A percentile compares a stretch with the other conserved stretches of the same genome.
These are phyloP conservation scores for Alosa alosa DNA, from an alignment of 2,113 vertebrate genomes.

Conservation along the genomic window DNA sequence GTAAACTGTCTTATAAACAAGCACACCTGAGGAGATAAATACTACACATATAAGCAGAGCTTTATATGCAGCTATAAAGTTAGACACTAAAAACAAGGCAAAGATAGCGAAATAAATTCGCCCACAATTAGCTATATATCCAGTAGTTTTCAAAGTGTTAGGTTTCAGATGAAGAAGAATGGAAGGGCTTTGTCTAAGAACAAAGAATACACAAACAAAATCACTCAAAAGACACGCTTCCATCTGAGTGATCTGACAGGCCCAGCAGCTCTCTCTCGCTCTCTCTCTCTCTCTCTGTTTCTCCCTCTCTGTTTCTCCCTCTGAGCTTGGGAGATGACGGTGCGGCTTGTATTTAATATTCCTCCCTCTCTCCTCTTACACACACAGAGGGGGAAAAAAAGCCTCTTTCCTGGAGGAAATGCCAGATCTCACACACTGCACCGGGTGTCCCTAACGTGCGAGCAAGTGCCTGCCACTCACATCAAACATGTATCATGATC, in stretches of 20 bases:
- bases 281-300: neutral
- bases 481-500: slow-evolving; percentile 7
- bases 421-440: neutral
- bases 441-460: neutral
- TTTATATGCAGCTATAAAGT: neutral
- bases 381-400: neutral
- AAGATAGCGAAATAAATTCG: neutral
- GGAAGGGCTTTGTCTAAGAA: neutral
- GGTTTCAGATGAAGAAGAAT: neutral
- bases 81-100: neutral
- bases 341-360: neutral
- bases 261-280: neutral
- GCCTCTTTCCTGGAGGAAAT: slow-evolving; percentile 10
- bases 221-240: neutral
- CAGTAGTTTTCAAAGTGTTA: neutral
- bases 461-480: neutral
- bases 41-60: neutral
- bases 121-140: neutral
- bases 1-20: slow-evolving; percentile 3
- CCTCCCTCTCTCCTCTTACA: neutral
- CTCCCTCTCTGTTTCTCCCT: neutral
- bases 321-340: too few relatives aligned
- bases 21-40: neutral
- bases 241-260: neutral
- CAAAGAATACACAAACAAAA: neutral